Conservation (phyloP, 2,888 invertebrate genomes). For the Rhingia rostrata region DNA sequence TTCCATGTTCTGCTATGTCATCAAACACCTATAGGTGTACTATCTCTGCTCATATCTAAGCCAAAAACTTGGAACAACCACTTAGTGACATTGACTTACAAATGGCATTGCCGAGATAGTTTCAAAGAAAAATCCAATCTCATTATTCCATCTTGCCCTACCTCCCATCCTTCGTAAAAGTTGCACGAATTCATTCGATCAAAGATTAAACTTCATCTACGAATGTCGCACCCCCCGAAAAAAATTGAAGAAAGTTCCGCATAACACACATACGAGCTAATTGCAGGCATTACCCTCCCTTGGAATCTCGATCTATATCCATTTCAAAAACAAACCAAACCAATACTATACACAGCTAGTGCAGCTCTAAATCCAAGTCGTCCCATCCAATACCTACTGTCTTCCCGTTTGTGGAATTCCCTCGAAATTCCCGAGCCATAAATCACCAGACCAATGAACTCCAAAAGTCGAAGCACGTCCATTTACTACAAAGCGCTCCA, state of each 20-base stretch:
- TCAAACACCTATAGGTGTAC: too few relatives aligned
- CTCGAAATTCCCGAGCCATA: conserved; percentile 41
- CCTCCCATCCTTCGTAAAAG: not conserved
- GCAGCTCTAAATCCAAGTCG: not conserved
- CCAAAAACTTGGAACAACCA: too few relatives aligned
- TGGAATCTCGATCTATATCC: conserved; percentile 17
- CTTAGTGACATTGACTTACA: not conserved
- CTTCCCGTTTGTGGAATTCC: conserved; percentile 31
- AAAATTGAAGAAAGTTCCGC: not conserved
- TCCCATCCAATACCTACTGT: not conserved
- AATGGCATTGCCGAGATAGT: not conserved
- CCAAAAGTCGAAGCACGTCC: conserved; percentile 34
- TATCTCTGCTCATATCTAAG: too few relatives aligned
- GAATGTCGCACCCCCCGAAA: not conserved
- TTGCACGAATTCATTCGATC: not conserved
- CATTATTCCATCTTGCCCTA: not conserved
- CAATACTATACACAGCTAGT: conserved; percentile 4
- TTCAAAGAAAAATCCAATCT: not conserved
- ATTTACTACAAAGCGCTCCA: conserved; percentile 25
- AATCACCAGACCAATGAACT: conserved; percentile 65
- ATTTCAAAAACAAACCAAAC: conserved; percentile 8
- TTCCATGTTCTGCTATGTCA: too few relatives aligned
- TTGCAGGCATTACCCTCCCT: conserved; percentile 7
- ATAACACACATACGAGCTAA: conserved; percentile 9
- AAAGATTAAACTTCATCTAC: conserved; percentile 1